Base-by-base conservation (phyloP, 2,113 vertebrate genomes). In the Sapayoa aenigma region DNA sequence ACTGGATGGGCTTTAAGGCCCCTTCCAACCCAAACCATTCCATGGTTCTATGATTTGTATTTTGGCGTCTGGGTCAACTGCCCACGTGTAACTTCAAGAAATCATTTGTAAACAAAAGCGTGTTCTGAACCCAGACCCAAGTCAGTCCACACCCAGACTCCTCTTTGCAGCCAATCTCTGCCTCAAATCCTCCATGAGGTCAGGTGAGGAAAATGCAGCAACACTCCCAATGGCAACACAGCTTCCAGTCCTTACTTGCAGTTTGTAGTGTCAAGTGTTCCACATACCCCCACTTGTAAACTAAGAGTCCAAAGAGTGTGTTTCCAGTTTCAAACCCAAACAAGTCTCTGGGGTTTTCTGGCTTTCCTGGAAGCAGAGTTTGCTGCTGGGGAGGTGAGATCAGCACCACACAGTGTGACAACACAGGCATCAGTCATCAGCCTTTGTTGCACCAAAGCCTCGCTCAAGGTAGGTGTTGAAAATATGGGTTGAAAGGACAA, bases 401-500 rank as follows among this genome's bases (percentile, higher is more conserved):
- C 97, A 97, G 97, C 97, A 94, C 97, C 98, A 96, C 97, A 96
- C 97, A 96, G 97, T 77, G 95, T 90, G 86, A 78, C 93, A 96
- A 94, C 96, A 88, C 83, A 28, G 80, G 68, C 66, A 97, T 98
- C 98, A 91, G 62, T 98, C 98, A 97, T 72, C 98, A 97, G 95
- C 97, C 97, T 98, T 98, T 98, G 97, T 97, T 96, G 92, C 95
- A 97, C 96, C 94, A 97, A 96, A 98, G 98, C 95, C 97, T 95
- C 92, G 96, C 98, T 97, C 95, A 62, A 97, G 95, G 94, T 89
- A 97, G 96, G 98, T 97, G 98, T 97, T 98, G 98, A 99, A 98
- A 99, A 96, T 95, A 89, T 18, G 92, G 98, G 97, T 98, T 97
- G 98, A 98, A 98, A 98, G 98, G 98, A 97, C 98, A 95, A 92